phyloP scores from a whole-genome alignment of 2,888 invertebrate genomes.

The Drosophila pseudotalamancana region DNA sequence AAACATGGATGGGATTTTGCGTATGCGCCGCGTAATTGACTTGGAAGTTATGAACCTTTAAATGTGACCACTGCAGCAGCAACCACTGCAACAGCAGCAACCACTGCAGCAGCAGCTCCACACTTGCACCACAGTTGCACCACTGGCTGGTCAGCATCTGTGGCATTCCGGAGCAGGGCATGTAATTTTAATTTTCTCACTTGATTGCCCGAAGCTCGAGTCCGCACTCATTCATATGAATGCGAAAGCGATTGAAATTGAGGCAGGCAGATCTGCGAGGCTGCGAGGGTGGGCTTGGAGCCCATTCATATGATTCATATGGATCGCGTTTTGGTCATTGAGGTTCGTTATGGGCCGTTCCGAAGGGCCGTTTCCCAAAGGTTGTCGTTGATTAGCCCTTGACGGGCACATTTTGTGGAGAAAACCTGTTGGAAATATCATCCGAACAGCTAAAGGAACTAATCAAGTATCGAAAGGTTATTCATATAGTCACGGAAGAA shows the following conservation, averaged over 20 bases:
- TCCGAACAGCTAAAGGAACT: neutral
- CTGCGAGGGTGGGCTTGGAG: neutral
- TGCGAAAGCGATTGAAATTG: conserved; percentile 9
- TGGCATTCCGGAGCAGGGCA: conserved; percentile 29
- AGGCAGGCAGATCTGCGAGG: neutral
- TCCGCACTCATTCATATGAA: conserved; percentile 52
- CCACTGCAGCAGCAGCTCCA: conserved; percentile 4
- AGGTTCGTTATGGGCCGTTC: conserved; percentile 40
- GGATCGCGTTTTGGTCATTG: conserved; percentile 22
- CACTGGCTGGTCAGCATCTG: conserved; percentile 14
- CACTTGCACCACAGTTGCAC: conserved; percentile 1
- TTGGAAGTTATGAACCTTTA: conserved; percentile 81
- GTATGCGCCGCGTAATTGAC: conserved; percentile 75
- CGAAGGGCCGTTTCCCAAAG: conserved; percentile 14
- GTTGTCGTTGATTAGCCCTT: conserved; percentile 48
- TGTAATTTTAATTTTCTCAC: conserved; percentile 80
- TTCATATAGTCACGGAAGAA: neutral
- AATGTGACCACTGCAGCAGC: conserved; percentile 64
- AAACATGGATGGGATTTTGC: conserved; percentile 47
- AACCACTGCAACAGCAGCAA: conserved; percentile 17
- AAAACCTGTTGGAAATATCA: conserved; percentile 12
- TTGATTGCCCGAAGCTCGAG: conserved; percentile 68
- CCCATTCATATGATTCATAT: conserved; percentile 49
- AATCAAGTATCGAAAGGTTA: neutral
- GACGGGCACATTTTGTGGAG: conserved; percentile 7